Evolutionary conservation across 2,113 vertebrate species (phyloP).

Genomic region (Seriola quinqueradiata): DNA sequence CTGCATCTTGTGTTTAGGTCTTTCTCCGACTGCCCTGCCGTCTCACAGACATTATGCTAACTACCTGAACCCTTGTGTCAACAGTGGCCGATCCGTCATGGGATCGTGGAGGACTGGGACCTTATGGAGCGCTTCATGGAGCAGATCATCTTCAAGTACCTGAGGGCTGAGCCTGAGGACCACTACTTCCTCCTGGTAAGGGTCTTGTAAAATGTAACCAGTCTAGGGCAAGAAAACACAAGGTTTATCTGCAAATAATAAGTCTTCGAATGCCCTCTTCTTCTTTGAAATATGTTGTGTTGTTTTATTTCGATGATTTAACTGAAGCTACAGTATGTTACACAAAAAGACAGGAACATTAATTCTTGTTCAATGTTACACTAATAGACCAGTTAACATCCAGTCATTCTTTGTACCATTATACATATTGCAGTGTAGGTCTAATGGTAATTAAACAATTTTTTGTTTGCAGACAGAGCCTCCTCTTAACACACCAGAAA

Average conservation of each 20-base stretch:
- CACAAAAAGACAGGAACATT: background rate
- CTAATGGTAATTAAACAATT: background rate
- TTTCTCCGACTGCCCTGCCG: background rate
- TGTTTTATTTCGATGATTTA: background rate
- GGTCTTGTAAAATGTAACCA: background rate
- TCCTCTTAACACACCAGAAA: conserved; percentile 98
- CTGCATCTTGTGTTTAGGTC: background rate
- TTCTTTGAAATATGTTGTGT: background rate
- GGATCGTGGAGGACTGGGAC: conserved; percentile 99
- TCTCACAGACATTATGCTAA: background rate
- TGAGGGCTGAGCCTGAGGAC: conserved; percentile 97
- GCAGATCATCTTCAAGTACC: conserved; percentile 99
- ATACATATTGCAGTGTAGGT: background rate
- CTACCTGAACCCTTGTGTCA: background rate
- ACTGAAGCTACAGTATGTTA: background rate
- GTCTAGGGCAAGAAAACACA: background rate
- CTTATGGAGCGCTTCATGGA: conserved; percentile 99
- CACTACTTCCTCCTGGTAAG: conserved; percentile 99
- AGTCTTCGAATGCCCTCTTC: background rate
- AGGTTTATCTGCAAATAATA: background rate
- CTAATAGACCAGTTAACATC: background rate
- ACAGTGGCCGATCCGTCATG: conserved; percentile 99
- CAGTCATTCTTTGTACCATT: background rate
- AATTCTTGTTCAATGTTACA: background rate
- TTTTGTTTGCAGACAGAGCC: conserved; percentile 91